Conservation (phyloP, 2,797 vertebrate species). For the Mus minutoides region DNA sequence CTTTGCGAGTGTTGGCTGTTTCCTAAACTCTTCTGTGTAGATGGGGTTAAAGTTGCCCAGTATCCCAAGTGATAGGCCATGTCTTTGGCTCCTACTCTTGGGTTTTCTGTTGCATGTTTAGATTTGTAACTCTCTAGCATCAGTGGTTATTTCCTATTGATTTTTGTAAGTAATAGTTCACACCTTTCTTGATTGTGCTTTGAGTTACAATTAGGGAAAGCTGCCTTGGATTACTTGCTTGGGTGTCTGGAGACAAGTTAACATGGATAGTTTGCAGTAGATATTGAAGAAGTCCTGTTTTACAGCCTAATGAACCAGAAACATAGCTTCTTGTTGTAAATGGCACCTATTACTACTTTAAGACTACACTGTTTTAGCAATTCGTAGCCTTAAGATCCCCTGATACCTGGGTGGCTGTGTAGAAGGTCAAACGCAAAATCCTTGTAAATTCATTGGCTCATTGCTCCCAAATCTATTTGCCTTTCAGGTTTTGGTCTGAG, state of each 20-base stretch:
- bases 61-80: background rate
- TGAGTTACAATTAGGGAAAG: background rate
- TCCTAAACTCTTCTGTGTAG: background rate
- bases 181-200: background rate
- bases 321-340: background rate
- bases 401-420: background rate
- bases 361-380: background rate
- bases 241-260: background rate
- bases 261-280: background rate
- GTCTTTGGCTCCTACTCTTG: background rate
- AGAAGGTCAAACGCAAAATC: background rate
- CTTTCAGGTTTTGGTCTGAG: background rate
- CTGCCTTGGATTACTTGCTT: background rate
- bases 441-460: background rate
- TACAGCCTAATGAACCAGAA: background rate
- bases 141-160: background rate
- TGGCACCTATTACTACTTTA: background rate
- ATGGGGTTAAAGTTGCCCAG: background rate
- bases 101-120: background rate
- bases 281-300: background rate
- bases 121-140: background rate
- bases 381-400: background rate
- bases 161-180: background rate
- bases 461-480: background rate
- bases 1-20: background rate